Evolutionary conservation across 2,113 vertebrate genomes (phyloP).

Genomic region (Alexandromys fortis): DNA sequence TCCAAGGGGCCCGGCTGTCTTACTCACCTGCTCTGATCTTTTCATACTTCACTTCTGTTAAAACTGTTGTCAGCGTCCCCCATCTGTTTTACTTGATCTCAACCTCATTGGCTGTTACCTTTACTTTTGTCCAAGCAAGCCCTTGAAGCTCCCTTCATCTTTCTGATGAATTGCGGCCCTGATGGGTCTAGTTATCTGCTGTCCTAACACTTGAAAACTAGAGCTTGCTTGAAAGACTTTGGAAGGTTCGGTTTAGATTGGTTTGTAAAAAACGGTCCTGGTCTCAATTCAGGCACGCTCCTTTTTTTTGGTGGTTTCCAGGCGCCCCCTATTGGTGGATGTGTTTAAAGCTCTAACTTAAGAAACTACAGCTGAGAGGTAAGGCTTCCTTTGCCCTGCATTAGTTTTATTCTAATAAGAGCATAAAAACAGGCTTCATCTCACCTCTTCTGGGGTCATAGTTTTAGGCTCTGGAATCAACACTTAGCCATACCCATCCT

Average conservation of each 20-base stretch:
- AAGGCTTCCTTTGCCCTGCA: background rate
- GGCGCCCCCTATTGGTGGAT: slow-evolving; percentile 29
- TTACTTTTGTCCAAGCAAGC: background rate
- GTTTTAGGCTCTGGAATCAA: background rate
- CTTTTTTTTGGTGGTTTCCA: background rate
- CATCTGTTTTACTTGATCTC: background rate
- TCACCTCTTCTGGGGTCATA: background rate
- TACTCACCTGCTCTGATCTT: no score
- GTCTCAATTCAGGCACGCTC: background rate
- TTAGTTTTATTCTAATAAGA: background rate
- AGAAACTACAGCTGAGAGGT: background rate
- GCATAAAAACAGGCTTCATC: background rate
- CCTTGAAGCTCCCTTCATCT: background rate
- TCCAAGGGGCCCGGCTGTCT: background rate
- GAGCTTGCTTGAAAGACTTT: background rate
- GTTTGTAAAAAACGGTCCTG: background rate
- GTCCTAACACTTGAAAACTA: background rate
- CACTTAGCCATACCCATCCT: background rate
- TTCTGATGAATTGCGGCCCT: background rate
- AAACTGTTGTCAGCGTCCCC: background rate
- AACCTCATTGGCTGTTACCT: background rate
- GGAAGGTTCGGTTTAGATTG: background rate
- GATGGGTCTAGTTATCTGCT: background rate
- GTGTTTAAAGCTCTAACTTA: background rate
- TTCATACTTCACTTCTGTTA: background rate